These are phyloP conservation scores for Delichon dasypus DNA, from an alignment of 2,797 vertebrate genomes.

Conservation along the genomic window DNA sequence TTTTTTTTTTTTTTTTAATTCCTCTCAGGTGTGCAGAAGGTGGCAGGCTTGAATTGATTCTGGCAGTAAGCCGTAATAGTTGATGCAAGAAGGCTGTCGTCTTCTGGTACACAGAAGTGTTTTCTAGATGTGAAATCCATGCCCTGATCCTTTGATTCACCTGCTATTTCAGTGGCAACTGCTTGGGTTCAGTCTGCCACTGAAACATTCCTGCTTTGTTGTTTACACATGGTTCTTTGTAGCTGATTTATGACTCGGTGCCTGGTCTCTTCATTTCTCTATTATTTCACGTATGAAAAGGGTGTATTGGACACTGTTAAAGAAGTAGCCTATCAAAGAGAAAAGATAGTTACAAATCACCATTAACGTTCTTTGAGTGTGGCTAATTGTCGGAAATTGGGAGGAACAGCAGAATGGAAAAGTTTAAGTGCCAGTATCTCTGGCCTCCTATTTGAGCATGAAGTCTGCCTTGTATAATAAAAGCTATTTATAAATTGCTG, in stretches of 20 bases:
- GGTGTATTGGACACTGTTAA: background rate
- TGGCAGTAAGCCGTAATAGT: background rate
- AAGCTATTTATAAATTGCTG: constrained; percentile 60
- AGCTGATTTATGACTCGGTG: background rate
- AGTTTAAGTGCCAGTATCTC: background rate
- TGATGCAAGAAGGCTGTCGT: background rate
- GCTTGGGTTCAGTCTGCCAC: background rate
- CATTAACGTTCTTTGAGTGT: background rate
- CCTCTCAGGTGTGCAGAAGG: background rate
- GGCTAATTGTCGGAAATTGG: background rate
- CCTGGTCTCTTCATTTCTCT: background rate
- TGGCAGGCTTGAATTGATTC: background rate
- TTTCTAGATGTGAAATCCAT: background rate
- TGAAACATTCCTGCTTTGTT: background rate
- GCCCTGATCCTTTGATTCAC: background rate
- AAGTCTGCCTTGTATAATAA: constrained; percentile 38
- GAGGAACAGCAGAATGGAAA: background rate
- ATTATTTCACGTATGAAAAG: background rate
- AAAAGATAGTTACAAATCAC: background rate
- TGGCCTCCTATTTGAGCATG: constrained; percentile 21
- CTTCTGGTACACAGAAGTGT: background rate
- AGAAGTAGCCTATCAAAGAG: background rate
- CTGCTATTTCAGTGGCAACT: background rate
- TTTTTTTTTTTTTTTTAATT: background rate
- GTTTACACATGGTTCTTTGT: background rate